phyloP scores from a whole-genome alignment of 2,888 invertebrate genomes.

The Epirrita christyi region DNA sequence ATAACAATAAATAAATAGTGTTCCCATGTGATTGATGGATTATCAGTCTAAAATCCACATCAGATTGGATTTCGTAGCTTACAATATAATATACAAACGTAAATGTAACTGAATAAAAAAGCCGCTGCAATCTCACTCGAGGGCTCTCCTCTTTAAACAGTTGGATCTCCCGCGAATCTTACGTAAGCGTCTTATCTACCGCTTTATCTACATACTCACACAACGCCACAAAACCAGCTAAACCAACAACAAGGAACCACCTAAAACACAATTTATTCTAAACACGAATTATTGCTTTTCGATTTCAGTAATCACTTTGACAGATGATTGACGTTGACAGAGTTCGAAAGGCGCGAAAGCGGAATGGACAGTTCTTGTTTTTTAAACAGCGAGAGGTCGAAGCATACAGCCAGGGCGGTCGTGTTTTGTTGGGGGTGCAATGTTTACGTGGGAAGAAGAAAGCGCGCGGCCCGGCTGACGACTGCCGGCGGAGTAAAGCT shows the following conservation, averaged over 20 bases:
- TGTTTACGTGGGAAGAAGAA: constrained; percentile 67
- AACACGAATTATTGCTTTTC: constrained; percentile 71
- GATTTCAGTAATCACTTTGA: constrained; percentile 57
- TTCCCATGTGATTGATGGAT: too few species aligned
- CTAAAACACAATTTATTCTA: constrained; percentile 50
- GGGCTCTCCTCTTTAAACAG: constrained; percentile 47
- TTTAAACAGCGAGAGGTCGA: constrained; percentile 47
- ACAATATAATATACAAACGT: background rate
- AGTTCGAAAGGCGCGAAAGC: constrained; percentile 66
- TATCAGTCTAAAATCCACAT: background rate
- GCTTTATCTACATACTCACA: constrained; percentile 73
- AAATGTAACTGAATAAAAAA: constrained; percentile 7
- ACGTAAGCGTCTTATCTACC: constrained; percentile 73
- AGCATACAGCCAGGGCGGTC: constrained; percentile 75
- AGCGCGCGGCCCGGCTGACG: constrained; percentile 79
- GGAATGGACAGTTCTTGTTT: constrained; percentile 43
- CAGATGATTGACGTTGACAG: constrained; percentile 46
- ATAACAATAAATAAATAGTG: too few species aligned
- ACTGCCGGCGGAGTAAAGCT: constrained; percentile 78
- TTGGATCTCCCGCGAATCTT: constrained; percentile 60
- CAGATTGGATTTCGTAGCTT: constrained; percentile 20
- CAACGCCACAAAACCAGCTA: constrained; percentile 52
- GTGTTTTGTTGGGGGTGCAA: constrained; percentile 68
- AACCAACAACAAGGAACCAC: constrained; percentile 66
- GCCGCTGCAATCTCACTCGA: constrained; percentile 15